Percentiles rank a stretch among this genome's conserved stretches.
Evolutionary conservation across 2,888 invertebrate species (phyloP).

Genomic region (Xestia xanthographa): DNA sequence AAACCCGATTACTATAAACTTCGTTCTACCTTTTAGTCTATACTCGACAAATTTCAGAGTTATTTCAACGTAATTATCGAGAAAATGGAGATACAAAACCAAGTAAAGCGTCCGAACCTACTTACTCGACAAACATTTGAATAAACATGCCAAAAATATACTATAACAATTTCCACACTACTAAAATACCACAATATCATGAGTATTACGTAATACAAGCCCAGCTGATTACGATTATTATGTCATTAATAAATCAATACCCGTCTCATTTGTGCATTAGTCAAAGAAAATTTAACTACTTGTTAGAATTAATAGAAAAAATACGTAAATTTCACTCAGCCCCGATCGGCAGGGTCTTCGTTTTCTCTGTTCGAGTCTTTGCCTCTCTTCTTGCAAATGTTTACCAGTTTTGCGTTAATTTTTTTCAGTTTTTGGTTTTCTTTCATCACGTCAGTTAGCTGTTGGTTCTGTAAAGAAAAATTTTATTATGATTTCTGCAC

Average conservation of each 20-base stretch:
- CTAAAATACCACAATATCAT: conserved; percentile 41
- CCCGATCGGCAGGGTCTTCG: conserved; percentile 77
- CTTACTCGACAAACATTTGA: conserved; percentile 4
- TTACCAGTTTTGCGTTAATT: conserved; percentile 84
- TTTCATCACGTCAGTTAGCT: conserved; percentile 85
- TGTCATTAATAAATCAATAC: conserved; percentile 30
- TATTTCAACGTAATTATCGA: neutral
- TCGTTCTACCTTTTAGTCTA: too few species aligned
- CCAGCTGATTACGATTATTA: conserved; percentile 57
- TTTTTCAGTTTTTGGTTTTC: conserved; percentile 88
- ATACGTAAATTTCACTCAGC: conserved; percentile 50
- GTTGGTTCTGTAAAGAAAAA: conserved; percentile 84
- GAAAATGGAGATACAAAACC: conserved; percentile 14
- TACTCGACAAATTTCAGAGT: neutral
- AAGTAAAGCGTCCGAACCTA: conserved; percentile 10
- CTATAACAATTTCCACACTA: conserved; percentile 22
- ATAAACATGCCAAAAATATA: conserved; percentile 38
- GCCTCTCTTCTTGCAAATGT: conserved; percentile 86
- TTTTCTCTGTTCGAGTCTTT: conserved; percentile 82
- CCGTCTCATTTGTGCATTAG: conserved; percentile 50
- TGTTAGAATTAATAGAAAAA: conserved; percentile 27
- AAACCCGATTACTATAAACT: too few species aligned
- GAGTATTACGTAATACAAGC: conserved; percentile 62
- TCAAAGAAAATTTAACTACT: conserved; percentile 38
- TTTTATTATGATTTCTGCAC: conserved; percentile 55